A percentile compares a stretch with the other conserved stretches of the same genome.
Conservation (phyloP, 2,113 vertebrate species). For the Atractosteus spatula region DNA sequence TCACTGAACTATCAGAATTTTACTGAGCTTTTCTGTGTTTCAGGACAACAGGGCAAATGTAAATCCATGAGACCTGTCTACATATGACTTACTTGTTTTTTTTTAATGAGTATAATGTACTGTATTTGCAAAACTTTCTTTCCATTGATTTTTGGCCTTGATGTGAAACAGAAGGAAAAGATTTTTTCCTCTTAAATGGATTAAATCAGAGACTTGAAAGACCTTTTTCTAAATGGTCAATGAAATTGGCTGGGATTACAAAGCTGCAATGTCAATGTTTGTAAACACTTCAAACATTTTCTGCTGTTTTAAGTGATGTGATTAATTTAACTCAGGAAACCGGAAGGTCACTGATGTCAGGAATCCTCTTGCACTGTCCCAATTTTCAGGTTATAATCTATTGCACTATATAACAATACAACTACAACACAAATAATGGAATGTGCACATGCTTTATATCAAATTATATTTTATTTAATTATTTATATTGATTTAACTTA, state of each 20-base stretch:
- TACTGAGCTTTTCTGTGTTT: background rate
- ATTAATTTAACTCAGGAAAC: background rate
- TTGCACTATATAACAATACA: background rate
- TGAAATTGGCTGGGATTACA: slow-evolving; percentile 1
- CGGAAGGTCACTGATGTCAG: background rate
- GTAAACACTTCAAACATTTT: slow-evolving; percentile 1
- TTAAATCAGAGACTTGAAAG: background rate
- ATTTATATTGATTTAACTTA: no score
- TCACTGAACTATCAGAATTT: background rate
- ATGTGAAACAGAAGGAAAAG: slow-evolving; percentile 2
- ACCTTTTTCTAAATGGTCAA: background rate
- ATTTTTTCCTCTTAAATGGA: background rate
- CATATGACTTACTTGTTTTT: background rate
- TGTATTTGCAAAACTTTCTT: no score
- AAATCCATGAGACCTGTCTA: background rate
- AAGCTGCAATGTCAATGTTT: slow-evolving; percentile 1
- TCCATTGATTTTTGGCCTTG: background rate
- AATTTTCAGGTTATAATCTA: background rate
- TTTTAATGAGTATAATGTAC: background rate
- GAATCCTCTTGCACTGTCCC: background rate
- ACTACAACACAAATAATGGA: no score
- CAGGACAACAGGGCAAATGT: background rate
- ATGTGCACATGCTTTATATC: no score
- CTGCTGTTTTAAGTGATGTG: background rate
- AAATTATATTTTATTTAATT: no score